These are phyloP conservation scores for Cerastis leucographa DNA, from an alignment of 2,888 invertebrate genomes.

Conservation along the genomic window DNA sequence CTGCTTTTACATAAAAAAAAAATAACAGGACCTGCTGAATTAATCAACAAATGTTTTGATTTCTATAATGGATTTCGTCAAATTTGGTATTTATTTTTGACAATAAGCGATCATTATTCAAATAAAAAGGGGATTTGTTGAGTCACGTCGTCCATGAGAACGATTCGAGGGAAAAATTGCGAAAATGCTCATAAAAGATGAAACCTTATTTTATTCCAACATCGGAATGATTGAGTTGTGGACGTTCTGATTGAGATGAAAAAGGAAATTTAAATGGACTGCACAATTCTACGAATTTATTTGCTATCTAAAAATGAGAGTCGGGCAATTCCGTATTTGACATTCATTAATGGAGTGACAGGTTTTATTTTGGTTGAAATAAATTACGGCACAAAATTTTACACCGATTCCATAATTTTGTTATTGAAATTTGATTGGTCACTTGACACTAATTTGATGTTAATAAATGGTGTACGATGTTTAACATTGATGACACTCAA, in stretches of 20 bases:
- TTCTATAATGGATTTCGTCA: constrained; percentile 46
- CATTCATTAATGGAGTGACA: constrained; percentile 14
- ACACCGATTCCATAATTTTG: neutral
- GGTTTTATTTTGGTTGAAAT: neutral
- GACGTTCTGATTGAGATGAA: constrained; percentile 4
- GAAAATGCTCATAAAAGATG: constrained; percentile 18
- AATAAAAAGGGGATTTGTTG: constrained; percentile 40
- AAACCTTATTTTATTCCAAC: constrained; percentile 11
- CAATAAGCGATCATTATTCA: constrained; percentile 25
- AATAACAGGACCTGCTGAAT: constrained; percentile 64
- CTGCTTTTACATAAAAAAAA: constrained; percentile 41
- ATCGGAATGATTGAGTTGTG: constrained; percentile 4
- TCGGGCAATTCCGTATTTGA: constrained; percentile 1
- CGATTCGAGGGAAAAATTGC: constrained; percentile 19
- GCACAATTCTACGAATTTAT: neutral
- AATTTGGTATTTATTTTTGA: constrained; percentile 46
- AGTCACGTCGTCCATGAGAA: constrained; percentile 6
- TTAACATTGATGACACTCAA: neutral
- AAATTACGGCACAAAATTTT: neutral
- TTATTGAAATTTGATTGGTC: neutral
- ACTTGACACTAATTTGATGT: neutral
- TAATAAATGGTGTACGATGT: neutral
- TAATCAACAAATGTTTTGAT: constrained; percentile 65
- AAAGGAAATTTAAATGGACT: constrained; percentile 7
- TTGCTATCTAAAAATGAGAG: neutral